These are phyloP conservation scores for Acomys russatus DNA, from an alignment of 2,797 vertebrate genomes.

Conservation along the genomic window DNA sequence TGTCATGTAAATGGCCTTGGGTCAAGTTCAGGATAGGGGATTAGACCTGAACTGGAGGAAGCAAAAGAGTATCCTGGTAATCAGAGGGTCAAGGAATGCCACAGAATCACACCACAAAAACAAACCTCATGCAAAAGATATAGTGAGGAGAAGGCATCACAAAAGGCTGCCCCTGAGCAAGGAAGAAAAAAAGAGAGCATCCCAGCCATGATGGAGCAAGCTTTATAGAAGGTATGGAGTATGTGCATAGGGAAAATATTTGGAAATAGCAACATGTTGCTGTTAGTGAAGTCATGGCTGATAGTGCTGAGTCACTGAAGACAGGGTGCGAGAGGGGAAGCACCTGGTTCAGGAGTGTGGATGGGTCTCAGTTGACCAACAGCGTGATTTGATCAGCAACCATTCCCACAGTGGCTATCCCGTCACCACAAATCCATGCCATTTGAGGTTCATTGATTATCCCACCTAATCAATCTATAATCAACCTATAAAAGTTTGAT, in stretches of 20 bases:
- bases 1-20: not conserved
- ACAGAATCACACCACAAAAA: not conserved
- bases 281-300: not conserved
- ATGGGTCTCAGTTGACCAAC: not conserved
- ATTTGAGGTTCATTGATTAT: not conserved
- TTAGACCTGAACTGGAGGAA: not conserved
- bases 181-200: not conserved
- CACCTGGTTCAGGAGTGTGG: not conserved
- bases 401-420: not conserved
- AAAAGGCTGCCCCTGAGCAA: not conserved
- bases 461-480: too few species aligned
- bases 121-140: not conserved
- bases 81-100: not conserved
- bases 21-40: not conserved
- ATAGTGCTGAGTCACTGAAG: not conserved
- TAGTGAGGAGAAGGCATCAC: not conserved
- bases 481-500: not conserved
- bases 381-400: not conserved
- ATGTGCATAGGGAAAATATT: too few species aligned
- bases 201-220: rapidly evolving
- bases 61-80: not conserved
- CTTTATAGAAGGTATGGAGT: not conserved
- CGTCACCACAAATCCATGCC: not conserved
- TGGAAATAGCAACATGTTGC: not conserved
- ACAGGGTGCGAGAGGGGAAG: rapidly evolving